These are phyloP conservation scores for Drosophila fungiperda DNA, from an alignment of 2,888 invertebrate genomes.

Conservation along the genomic window DNA sequence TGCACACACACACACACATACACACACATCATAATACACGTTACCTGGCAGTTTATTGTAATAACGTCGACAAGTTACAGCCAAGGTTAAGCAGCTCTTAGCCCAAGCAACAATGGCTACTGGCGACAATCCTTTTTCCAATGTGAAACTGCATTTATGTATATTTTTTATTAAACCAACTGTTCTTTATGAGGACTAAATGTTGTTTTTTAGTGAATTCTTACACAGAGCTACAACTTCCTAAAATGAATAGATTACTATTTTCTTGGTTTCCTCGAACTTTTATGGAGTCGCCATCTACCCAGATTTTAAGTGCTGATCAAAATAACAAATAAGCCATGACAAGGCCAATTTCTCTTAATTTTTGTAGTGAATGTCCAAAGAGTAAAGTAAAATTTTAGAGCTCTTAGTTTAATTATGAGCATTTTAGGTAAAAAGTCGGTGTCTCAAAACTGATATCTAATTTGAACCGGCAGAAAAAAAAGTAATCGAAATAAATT, in stretches of 20 bases:
- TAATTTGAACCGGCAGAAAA: background rate
- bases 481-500: background rate
- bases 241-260: background rate
- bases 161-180: background rate
- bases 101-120: constrained; percentile 24
- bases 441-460: too few relatives aligned
- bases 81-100: constrained; percentile 42
- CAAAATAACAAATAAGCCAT: background rate
- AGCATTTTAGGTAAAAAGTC: background rate
- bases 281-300: background rate
- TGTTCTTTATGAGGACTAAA: background rate
- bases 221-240: background rate
- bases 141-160: background rate
- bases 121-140: constrained; percentile 3
- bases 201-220: background rate
- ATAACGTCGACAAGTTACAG: constrained; percentile 41
- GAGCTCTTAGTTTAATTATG: background rate
- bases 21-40: constrained; percentile 57
- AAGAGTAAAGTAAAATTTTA: background rate
- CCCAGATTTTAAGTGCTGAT: background rate
- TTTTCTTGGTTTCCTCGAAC: background rate
- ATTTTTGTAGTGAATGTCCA: background rate
- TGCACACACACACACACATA: background rate
- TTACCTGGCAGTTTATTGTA: constrained; percentile 57
- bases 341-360: background rate